Percentiles rank a stretch among this genome's conserved stretches.
Evolutionary conservation across 2,113 vertebrate genomes (phyloP).

Genomic region (Pyxicephalus adspersus): DNA sequence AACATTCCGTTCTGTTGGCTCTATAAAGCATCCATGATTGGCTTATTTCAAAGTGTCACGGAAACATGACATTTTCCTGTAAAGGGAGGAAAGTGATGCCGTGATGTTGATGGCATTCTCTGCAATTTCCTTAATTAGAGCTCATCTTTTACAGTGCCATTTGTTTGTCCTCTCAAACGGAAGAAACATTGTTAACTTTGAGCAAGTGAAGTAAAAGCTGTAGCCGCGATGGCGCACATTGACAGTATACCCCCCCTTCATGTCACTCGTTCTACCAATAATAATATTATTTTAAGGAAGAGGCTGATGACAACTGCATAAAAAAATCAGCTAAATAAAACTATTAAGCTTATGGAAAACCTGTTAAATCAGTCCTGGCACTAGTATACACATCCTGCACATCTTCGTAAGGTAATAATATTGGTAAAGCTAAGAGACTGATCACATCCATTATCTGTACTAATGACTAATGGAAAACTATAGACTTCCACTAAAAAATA

Average conservation of each 20-base stretch:
- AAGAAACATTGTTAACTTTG: slow-evolving; percentile 54
- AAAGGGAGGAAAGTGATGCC: slow-evolving; percentile 57
- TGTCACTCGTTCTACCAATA: slow-evolving; percentile 47
- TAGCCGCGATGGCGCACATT: slow-evolving; percentile 38
- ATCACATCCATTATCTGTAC: not conserved
- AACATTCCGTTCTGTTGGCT: slow-evolving; percentile 46
- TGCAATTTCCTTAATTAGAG: slow-evolving; percentile 64
- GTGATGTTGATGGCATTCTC: slow-evolving; percentile 56
- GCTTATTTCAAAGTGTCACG: slow-evolving; percentile 62
- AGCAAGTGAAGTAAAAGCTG: slow-evolving; percentile 39
- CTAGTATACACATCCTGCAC: not conserved
- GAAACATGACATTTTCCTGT: slow-evolving; percentile 63
- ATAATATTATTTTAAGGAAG: not conserved
- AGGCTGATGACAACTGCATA: slow-evolving; percentile 5
- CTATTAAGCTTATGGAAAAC: not conserved
- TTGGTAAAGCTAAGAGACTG: not conserved
- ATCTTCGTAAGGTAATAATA: too few species aligned
- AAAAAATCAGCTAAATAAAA: slow-evolving; percentile 13
- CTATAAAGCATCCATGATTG: slow-evolving; percentile 53
- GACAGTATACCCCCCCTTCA: slow-evolving; percentile 39
- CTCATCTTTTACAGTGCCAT: slow-evolving; percentile 43
- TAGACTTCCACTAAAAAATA: too few species aligned
- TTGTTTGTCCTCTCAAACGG: slow-evolving; percentile 58
- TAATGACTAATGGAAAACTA: too few species aligned
- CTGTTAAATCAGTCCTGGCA: not conserved